Conservation (phyloP, 1,140 invertebrate species). For the Octopus bimaculoides region DNA sequence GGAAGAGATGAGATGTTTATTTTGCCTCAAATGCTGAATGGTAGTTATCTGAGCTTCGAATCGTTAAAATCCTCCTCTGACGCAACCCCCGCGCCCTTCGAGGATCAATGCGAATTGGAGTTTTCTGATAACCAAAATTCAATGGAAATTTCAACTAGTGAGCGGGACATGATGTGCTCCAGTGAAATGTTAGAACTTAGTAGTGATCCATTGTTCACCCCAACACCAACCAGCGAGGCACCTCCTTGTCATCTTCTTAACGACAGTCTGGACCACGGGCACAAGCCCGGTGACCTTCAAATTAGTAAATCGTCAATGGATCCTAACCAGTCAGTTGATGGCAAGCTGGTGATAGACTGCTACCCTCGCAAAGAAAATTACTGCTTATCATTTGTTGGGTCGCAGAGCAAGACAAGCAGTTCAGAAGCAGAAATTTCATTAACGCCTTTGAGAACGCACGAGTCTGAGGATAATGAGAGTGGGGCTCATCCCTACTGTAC, state of each 20-base stretch:
- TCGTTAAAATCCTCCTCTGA: conserved; percentile 31
- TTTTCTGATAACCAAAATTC: conserved; percentile 41
- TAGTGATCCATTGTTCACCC: conserved; percentile 49
- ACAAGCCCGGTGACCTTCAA: conserved; percentile 15
- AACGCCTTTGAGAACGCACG: conserved; percentile 25
- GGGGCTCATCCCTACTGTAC: conserved; percentile 26
- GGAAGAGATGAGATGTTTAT: conserved; percentile 25
- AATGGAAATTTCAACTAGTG: conserved; percentile 49
- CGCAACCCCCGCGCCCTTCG: conserved; percentile 31
- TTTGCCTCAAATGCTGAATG: conserved; percentile 43
- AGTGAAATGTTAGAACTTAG: conserved; percentile 51
- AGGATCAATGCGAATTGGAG: conserved; percentile 37
- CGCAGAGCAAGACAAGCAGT: conserved; percentile 22
- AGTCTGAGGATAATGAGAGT: conserved; percentile 35
- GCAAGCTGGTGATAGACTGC: conserved; percentile 41
- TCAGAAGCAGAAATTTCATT: conserved; percentile 44
- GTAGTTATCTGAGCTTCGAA: conserved; percentile 45
- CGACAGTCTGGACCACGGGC: conserved; percentile 39
- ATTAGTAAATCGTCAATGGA: conserved; percentile 29
- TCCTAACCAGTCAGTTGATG: conserved; percentile 19
- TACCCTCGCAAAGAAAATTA: conserved; percentile 48
- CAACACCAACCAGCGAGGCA: conserved; percentile 35
- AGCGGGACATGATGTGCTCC: conserved; percentile 50
- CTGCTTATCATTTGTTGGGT: conserved; percentile 48
- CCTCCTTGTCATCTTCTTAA: conserved; percentile 19